Conservation (phyloP, 2,113 vertebrate genomes). For the Toxostoma redivivum region DNA sequence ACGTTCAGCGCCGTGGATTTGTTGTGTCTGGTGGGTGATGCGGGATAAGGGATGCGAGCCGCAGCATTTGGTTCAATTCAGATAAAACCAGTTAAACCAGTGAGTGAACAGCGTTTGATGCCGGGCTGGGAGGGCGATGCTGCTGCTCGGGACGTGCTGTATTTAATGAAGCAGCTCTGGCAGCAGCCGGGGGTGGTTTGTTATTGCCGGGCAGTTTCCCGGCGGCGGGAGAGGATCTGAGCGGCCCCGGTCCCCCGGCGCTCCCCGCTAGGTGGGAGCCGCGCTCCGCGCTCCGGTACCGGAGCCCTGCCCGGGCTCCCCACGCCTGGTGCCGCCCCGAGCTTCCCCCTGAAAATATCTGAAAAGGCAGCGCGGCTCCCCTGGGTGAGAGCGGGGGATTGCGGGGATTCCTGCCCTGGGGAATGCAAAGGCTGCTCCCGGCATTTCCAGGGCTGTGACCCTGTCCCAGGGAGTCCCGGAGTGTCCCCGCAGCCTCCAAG, state of each 20-base stretch:
- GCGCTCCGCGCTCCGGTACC: background rate
- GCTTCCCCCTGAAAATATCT: fast-evolving
- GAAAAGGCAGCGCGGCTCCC: fast-evolving
- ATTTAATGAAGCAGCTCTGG: slow-evolving; percentile 22
- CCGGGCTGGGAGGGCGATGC: background rate
- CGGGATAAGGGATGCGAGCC: background rate
- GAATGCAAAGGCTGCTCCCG: background rate
- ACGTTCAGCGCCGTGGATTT: background rate
- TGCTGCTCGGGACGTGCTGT: background rate
- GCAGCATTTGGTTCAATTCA: background rate
- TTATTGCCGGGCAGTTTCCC: fast-evolving
- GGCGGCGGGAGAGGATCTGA: too few relatives aligned
- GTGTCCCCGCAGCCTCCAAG: background rate
- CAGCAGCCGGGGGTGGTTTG: background rate
- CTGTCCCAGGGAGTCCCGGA: fast-evolving
- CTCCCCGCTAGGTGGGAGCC: slow-evolving; percentile 31
- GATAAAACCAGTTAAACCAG: background rate
- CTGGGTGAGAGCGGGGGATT: fast-evolving
- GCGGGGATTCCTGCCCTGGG: background rate
- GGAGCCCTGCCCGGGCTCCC: background rate
- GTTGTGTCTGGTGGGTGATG: fast-evolving
- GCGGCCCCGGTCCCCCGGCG: background rate
- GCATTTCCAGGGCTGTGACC: background rate
- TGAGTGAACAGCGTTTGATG: fast-evolving
- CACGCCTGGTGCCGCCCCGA: fast-evolving